Base-by-base conservation (phyloP, 2,113 vertebrate species). In the Grallaria varia region DNA sequence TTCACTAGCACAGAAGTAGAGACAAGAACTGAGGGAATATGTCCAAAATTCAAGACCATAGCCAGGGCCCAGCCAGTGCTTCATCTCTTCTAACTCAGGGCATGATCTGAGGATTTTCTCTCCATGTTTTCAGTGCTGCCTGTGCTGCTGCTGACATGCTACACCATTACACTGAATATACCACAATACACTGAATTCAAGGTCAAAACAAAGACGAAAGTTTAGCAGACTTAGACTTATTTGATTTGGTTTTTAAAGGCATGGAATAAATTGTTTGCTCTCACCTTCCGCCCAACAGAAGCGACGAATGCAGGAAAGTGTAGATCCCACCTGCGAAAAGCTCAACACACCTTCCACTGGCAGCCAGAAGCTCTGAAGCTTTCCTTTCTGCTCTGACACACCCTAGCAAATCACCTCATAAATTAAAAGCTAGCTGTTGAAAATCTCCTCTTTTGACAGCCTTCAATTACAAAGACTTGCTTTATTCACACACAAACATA, bases 391-490 rank as follows among this genome's bases (percentile, higher is more conserved):
- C 60, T 71, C 14, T 33, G 47, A 74, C n/a, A n/a, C 39, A 55
- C 8, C 7, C 28, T 25, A 91, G 74, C 1, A 11, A 93, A 74
- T 52, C n/a, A 71, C 25, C 24, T 77, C 37, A n/a, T 19, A 75
- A 84, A 59, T 58, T 60, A 87, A 82, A 85, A 90, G 20, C 50
- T 17, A 55, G 28, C 64, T 86, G 40, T 62, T 47, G 68, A 83
- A 71, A 68, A 86, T 59, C 86, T 86, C 53, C 77, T 91, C 44
- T 79, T 92, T 23, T 88, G 85, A 95, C 50, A 97, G 52, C 80
- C 66, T 92, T 85, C 56, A 94, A 80, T 96, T 95, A 89, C 87
- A 94, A 93, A 89, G 89, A 78, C 60, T 95, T 93, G 40, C 44
- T 84, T 68, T 92, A 87, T 86, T 97, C 72, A 97, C 58, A 94